Evolutionary conservation across 2,113 vertebrate species (phyloP).

Genomic region (Camarhynchus parvulus): DNA sequence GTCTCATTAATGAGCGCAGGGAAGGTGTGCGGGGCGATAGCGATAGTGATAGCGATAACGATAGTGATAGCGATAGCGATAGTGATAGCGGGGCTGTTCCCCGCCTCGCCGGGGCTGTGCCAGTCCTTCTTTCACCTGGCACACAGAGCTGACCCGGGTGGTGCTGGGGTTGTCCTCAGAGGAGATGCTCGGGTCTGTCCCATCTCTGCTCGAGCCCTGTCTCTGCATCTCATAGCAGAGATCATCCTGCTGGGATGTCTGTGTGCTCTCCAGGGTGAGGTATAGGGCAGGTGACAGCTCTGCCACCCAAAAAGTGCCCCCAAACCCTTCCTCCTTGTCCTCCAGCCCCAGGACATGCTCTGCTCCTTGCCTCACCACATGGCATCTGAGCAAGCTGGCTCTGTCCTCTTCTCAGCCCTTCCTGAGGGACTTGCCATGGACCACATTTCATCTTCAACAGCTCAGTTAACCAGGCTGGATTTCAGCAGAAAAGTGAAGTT

Average conservation of each 20-base stretch:
- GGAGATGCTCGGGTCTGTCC: neutral
- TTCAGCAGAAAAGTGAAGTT: neutral
- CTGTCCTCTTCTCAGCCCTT: neutral
- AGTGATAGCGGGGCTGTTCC: neutral
- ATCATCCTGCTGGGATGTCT: rapidly evolving
- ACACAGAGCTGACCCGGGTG: rapidly evolving
- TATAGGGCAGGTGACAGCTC: neutral
- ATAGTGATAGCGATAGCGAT: too few species aligned
- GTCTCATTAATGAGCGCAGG: neutral
- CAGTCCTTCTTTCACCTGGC: neutral
- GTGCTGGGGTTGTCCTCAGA: rapidly evolving
- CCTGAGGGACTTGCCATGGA: neutral
- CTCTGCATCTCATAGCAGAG: neutral
- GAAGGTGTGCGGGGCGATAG: neutral
- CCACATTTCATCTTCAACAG: neutral
- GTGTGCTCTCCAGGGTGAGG: neutral
- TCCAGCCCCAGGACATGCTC: neutral
- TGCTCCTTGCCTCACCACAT: neutral
- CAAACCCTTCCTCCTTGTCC: neutral
- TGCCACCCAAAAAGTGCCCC: neutral
- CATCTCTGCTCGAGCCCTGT: neutral
- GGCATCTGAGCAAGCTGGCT: neutral
- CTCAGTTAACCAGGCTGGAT: neutral
- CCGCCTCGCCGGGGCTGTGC: rapidly evolving
- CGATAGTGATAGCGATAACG: too few species aligned